Percentiles rank a stretch among this genome's conserved stretches.
These are phyloP conservation scores for Pyrocephalus nanus DNA, from an alignment of 2,797 vertebrate species.

Conservation along the genomic window DNA sequence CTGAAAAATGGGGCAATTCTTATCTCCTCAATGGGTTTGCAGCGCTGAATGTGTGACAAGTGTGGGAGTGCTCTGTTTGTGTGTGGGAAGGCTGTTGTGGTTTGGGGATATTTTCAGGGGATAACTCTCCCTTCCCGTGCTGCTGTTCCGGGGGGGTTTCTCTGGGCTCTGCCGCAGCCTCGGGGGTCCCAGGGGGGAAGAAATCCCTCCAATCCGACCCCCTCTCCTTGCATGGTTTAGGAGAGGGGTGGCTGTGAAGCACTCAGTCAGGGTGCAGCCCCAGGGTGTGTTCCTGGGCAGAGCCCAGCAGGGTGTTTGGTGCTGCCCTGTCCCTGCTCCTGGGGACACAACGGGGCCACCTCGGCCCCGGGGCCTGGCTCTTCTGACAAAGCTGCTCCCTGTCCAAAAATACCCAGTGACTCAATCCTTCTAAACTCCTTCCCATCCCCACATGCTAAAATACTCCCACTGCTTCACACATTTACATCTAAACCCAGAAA, in stretches of 20 bases:
- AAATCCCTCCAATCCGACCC: not conserved
- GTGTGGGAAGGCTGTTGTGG: not conserved
- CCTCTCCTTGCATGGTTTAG: not conserved
- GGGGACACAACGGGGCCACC: not conserved
- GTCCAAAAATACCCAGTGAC: conserved; percentile 47
- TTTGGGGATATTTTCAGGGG: not conserved
- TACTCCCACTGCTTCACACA: conserved; percentile 46
- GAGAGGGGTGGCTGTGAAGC: not conserved
- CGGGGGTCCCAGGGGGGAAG: not conserved
- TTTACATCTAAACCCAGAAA: conserved; percentile 20
- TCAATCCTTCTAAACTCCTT: conserved; percentile 26
- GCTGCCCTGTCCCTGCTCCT: not conserved
- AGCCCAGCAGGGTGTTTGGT: not conserved
- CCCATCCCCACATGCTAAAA: conserved; percentile 52
- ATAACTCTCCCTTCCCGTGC: not conserved
- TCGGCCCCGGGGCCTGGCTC: not conserved
- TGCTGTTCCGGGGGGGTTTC: not conserved
- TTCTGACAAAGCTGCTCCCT: not conserved
- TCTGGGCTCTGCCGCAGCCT: not conserved
- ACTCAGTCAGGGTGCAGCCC: not conserved
- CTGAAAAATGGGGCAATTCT: not conserved
- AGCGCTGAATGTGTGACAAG: not conserved
- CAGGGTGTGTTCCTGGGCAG: not conserved
- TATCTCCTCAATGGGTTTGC: not conserved
- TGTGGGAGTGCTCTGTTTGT: not conserved